A percentile compares a stretch with the other conserved stretches of the same genome.
Conservation (phyloP, 2,888 invertebrate species). For the Griposia aprilina region DNA sequence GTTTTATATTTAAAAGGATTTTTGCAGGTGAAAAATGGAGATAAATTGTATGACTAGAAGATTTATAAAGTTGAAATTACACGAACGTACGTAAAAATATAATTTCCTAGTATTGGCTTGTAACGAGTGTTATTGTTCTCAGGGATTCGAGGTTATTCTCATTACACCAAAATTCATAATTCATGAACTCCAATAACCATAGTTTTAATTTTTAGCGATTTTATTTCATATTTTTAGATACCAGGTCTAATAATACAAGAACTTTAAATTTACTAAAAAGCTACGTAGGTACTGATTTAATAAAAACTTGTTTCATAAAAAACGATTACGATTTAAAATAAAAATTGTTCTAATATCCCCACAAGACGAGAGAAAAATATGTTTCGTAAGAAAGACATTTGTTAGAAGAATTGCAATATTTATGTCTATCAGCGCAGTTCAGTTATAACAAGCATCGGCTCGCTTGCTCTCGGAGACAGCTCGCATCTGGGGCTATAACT, state of each 20-base stretch:
- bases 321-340: conserved; percentile 23
- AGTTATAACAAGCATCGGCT: conserved; percentile 55
- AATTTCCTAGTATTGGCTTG: neutral
- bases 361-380: conserved; percentile 26
- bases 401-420: conserved; percentile 36
- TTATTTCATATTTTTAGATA: neutral
- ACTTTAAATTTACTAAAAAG: neutral
- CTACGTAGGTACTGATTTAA: neutral
- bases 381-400: conserved; percentile 42
- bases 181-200: neutral
- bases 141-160: neutral
- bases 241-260: neutral
- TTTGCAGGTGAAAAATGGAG: conserved; percentile 11
- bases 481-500: conserved; percentile 49
- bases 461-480: conserved; percentile 30
- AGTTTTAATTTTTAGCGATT: neutral
- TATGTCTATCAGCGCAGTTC: conserved; percentile 35
- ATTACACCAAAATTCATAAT: neutral
- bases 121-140: conserved; percentile 1
- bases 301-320: neutral
- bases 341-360: conserved; percentile 28
- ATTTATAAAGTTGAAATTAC: neutral
- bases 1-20: conserved; percentile 39
- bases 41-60: neutral
- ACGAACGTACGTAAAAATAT: neutral